phyloP scores from a whole-genome alignment of 2,113 vertebrate genomes.

The Strigops habroptila region DNA sequence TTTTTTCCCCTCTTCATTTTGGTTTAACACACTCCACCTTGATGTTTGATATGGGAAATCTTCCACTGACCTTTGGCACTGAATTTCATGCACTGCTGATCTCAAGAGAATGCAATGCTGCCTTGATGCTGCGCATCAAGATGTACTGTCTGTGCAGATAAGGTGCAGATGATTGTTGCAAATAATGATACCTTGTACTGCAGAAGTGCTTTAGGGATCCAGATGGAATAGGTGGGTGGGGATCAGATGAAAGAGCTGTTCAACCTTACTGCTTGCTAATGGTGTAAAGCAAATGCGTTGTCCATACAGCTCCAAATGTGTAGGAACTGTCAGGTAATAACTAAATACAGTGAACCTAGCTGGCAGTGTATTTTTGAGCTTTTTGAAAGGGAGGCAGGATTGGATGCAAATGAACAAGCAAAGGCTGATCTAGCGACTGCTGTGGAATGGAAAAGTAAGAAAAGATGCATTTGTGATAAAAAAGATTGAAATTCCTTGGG shows the following conservation, averaged over 20 bases:
- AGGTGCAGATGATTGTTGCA: not conserved
- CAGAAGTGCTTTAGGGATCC: not conserved
- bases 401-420: slow-evolving; percentile 15
- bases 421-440: not conserved
- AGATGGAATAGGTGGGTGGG: not conserved
- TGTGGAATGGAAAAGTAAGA: slow-evolving; percentile 11
- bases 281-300: not conserved
- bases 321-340: not conserved
- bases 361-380: not conserved
- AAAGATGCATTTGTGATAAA: slow-evolving; percentile 46
- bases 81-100: not conserved
- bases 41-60: not conserved
- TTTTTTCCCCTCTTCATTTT: not conserved
- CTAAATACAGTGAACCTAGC: not conserved
- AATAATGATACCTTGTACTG: not conserved
- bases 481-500: slow-evolving; percentile 28
- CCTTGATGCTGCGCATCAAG: not conserved
- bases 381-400: not conserved
- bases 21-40: not conserved
- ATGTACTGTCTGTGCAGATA: not conserved
- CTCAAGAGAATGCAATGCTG: not conserved
- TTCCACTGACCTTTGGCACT: not conserved
- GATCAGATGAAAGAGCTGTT: not conserved
- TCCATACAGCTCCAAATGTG: not conserved
- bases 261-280: not conserved